A percentile compares a stretch with the other conserved stretches of the same genome.
phyloP scores from a whole-genome alignment of 2,797 vertebrate species.

The Cirrhinus molitorella region DNA sequence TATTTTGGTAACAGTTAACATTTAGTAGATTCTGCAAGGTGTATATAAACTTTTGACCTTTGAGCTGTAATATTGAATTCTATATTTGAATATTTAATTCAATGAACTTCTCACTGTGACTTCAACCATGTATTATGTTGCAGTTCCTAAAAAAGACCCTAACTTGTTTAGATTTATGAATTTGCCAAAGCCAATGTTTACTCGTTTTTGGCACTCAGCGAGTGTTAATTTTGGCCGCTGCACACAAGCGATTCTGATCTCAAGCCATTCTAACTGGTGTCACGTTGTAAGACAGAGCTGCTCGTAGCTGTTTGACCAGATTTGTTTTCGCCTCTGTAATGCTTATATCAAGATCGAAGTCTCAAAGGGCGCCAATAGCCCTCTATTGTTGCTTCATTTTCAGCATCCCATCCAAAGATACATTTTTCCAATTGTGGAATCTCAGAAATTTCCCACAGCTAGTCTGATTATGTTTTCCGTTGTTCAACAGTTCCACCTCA shows the following conservation, averaged over 20 bases:
- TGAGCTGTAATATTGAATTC: too few species aligned
- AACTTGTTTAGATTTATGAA: background rate
- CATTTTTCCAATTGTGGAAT: constrained; percentile 57
- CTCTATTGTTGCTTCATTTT: constrained; percentile 53
- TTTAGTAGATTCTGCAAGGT: too few species aligned
- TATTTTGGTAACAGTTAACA: too few species aligned
- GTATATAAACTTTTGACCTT: too few species aligned
- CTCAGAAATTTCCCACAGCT: constrained; percentile 52
- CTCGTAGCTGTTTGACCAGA: constrained; percentile 22
- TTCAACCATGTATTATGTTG: background rate
- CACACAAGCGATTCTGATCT: constrained; percentile 22
- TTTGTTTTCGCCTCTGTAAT: constrained; percentile 24
- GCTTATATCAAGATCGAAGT: constrained; percentile 11
- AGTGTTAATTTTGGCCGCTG: constrained; percentile 32
- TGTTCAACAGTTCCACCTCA: constrained; percentile 49
- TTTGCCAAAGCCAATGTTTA: constrained; percentile 8
- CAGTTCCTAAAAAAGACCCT: background rate
- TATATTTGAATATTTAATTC: background rate
- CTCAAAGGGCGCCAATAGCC: constrained; percentile 7
- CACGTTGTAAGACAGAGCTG: background rate
- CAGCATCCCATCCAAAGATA: constrained; percentile 48
- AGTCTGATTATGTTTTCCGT: constrained; percentile 53
- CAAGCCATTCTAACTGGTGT: constrained; percentile 16
- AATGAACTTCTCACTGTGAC: background rate
- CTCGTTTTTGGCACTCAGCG: constrained; percentile 5